Evolutionary conservation across 2,888 invertebrate species (phyloP).

Genomic region (Tyria jacobaeae): DNA sequence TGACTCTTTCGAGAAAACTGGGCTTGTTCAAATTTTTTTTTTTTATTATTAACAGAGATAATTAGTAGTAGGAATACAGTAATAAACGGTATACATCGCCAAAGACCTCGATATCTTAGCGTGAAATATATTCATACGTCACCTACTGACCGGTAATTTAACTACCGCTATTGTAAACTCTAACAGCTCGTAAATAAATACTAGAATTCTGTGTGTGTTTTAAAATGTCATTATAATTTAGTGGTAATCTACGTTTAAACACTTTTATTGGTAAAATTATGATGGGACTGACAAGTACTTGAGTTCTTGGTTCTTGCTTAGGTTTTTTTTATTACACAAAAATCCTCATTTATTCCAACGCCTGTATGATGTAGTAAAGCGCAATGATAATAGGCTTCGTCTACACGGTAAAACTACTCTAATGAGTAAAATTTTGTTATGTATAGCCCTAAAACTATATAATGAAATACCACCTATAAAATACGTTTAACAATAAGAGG

Average conservation of each 20-base stretch:
- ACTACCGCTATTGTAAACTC: conserved; percentile 34
- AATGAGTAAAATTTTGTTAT: too few species aligned
- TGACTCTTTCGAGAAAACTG: conserved; percentile 31
- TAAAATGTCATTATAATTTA: conserved; percentile 22
- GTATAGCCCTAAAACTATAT: too few species aligned
- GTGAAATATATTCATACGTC: conserved; percentile 61
- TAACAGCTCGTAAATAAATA: conserved; percentile 13
- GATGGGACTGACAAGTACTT: not conserved
- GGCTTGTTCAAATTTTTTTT: conserved; percentile 39
- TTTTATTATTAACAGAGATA: conserved; percentile 45
- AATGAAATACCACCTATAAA: too few species aligned
- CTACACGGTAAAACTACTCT: too few species aligned
- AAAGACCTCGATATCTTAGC: conserved; percentile 56
- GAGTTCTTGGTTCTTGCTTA: not conserved
- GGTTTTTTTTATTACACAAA: not conserved
- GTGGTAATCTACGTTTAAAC: conserved; percentile 31
- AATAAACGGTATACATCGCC: conserved; percentile 59
- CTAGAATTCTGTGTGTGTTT: conserved; percentile 8
- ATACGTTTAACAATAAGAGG: too few species aligned
- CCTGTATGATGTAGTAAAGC: too few species aligned
- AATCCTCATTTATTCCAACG: not conserved
- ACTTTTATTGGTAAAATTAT: conserved; percentile 16
- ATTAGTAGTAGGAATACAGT: conserved; percentile 58
- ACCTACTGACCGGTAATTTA: conserved; percentile 39
- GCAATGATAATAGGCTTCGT: too few species aligned